Base-by-base conservation (phyloP, 2,797 vertebrate species). In the Microcaecilia unicolor region DNA sequence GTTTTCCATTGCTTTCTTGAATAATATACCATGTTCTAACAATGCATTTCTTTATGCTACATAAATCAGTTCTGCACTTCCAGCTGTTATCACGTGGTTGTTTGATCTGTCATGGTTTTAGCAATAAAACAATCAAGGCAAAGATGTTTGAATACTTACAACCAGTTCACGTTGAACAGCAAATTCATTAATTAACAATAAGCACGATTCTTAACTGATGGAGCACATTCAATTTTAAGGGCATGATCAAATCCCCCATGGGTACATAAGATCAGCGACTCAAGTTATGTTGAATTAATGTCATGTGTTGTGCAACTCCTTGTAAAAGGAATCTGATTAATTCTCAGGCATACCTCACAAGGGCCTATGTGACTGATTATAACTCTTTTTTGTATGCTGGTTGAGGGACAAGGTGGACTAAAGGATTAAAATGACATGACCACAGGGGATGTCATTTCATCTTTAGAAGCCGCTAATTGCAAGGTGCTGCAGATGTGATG, bases 131-230 rank as follows among this genome's bases (percentile, higher is more conserved):
- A 20, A 33, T 20, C 31, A 24, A 21, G 61, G 11, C 20, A 15
- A 24, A 7, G 10, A 10, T n/a, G n/a, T n/a, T n/a, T n/a, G n/a
- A n/a, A n/a, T 44, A 3, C 25, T 61, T 55, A 15, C 2, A 19
- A 34, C 63, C 48, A 48, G 43, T 59, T 69, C 48, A 37, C 8
- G 4, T 49, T 46, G 37, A 20, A 45, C 14, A 12, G 11, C 44
- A 39, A 21, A 11, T 29, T 65, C 31, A 45, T 60, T 63, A 62
- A 70, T 71, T 66, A 63, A 55, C 55, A 58, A 7, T n/a, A n/a
- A n/a, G n/a, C n/a, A n/a, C 42, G 24, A 37, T 69, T 49, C 50
- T 70, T 69, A 73, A 72, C 74, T 58, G 74, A 67, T 51, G 17
- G n/a, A 64, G 55, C 43, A 64, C 58, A 58, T 58, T 24, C 54